Conservation (phyloP, 2,113 vertebrate genomes). For the Notechis scutatus region DNA sequence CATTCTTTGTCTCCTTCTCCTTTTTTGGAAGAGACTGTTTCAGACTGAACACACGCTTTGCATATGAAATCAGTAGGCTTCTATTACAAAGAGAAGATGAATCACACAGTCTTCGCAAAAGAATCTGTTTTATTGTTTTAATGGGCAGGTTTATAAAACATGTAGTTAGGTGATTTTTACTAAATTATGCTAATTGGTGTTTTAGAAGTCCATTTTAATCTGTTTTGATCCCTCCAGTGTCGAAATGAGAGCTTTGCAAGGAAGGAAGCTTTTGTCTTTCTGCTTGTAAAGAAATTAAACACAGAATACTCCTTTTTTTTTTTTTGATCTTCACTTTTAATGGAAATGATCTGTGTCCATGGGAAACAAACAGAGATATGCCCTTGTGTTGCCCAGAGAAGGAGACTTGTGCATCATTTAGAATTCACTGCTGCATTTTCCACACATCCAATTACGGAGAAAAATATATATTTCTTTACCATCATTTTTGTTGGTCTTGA, state of each 20-base stretch:
- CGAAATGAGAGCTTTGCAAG: slow-evolving; percentile 30
- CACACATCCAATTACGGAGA: neutral
- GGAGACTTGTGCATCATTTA: neutral
- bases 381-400: neutral
- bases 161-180: slow-evolving; percentile 62
- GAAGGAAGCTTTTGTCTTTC: slow-evolving; percentile 45
- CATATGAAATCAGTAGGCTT: slow-evolving; percentile 51
- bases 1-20: slow-evolving; percentile 37
- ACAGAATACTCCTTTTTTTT: neutral
- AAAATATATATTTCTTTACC: slow-evolving; percentile 12
- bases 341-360: neutral
- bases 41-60: slow-evolving; percentile 47
- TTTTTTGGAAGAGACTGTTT: slow-evolving; percentile 53
- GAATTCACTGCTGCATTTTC: neutral
- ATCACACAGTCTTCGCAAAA: slow-evolving; percentile 12
- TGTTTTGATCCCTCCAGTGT: slow-evolving; percentile 59
- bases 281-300: slow-evolving; percentile 51
- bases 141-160: slow-evolving; percentile 53
- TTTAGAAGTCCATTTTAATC: slow-evolving; percentile 58
- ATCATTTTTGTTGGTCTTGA: slow-evolving; percentile 4
- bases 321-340: slow-evolving; percentile 19
- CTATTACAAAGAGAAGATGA: neutral
- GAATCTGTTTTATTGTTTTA: slow-evolving; percentile 41
- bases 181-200: slow-evolving; percentile 60
- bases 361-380: neutral